These are phyloP conservation scores for Drosophila chauvacae DNA, from an alignment of 1,140 invertebrate species.

Conservation along the genomic window DNA sequence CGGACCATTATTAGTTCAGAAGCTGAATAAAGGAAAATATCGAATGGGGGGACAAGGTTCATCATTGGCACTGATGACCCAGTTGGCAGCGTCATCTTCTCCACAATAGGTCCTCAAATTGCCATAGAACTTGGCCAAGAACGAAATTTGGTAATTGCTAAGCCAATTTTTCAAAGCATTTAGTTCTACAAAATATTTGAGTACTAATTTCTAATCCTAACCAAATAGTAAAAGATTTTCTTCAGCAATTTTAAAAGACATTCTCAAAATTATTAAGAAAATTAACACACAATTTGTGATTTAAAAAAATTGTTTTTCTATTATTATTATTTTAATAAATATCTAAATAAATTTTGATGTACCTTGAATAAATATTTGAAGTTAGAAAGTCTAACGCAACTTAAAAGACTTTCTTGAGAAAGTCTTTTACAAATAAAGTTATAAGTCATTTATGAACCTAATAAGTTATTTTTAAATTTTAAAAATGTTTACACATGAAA, in stretches of 20 bases:
- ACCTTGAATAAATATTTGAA: background rate
- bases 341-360: background rate
- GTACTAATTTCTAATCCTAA: background rate
- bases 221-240: accelerated
- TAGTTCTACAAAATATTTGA: background rate
- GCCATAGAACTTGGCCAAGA: background rate
- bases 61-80: background rate
- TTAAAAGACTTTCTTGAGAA: background rate
- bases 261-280: background rate
- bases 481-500: background rate
- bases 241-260: background rate
- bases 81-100: background rate
- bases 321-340: background rate
- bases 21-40: background rate
- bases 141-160: background rate
- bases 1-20: background rate
- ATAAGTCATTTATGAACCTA: no score
- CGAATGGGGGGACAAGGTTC: background rate
- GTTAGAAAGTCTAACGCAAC: background rate
- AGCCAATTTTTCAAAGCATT: background rate
- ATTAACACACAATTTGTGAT: no score
- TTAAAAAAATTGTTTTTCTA: background rate
- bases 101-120: background rate
- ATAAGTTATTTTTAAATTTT: background rate
- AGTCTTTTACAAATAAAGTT: background rate